Percentiles rank a stretch among this genome's conserved stretches.
Conservation (phyloP, 2,888 invertebrate genomes). For the Drosophila sordidapex region DNA sequence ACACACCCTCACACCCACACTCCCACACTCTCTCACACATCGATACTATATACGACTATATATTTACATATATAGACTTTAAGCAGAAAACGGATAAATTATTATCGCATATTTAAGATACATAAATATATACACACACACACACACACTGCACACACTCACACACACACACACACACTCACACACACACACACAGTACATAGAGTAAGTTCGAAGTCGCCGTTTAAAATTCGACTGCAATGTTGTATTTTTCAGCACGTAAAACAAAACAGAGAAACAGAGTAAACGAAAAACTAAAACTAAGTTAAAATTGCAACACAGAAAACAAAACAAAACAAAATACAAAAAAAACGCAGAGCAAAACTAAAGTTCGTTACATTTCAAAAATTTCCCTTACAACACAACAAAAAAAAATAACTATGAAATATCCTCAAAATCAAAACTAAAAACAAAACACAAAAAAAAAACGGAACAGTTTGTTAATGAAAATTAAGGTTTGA, state of each 20-base stretch:
- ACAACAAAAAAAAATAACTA: constrained; percentile 20
- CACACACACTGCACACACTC: constrained; percentile 5
- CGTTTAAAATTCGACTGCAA: constrained; percentile 60
- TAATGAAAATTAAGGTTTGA: constrained; percentile 60
- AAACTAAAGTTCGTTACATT: constrained; percentile 62
- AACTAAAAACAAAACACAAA: constrained; percentile 5
- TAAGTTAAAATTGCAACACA: constrained; percentile 25
- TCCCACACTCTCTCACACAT: constrained; percentile 13
- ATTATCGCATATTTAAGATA: constrained; percentile 43
- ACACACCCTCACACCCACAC: constrained; percentile 5
- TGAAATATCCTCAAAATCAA: constrained; percentile 28
- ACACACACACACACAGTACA: constrained; percentile 23
- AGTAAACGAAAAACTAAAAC: constrained; percentile 35
- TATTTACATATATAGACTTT: constrained; percentile 65
- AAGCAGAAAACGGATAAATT: constrained; percentile 47
- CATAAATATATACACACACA: constrained; percentile 16
- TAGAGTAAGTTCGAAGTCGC: constrained; percentile 13
- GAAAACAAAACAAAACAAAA: constrained; percentile 1
- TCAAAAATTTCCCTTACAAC: constrained; percentile 25
- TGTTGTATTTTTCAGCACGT: constrained; percentile 76
- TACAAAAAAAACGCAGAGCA: constrained; percentile 17
- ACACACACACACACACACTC: background rate
- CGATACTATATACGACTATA: constrained; percentile 48
- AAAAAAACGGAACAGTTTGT: constrained; percentile 63
- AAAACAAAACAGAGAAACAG: constrained; percentile 3